Evolutionary conservation across 2,113 vertebrate genomes (phyloP), one percentile per base, ranked within the genome.

Genomic region (Puffinus mauretanicus): DNA sequence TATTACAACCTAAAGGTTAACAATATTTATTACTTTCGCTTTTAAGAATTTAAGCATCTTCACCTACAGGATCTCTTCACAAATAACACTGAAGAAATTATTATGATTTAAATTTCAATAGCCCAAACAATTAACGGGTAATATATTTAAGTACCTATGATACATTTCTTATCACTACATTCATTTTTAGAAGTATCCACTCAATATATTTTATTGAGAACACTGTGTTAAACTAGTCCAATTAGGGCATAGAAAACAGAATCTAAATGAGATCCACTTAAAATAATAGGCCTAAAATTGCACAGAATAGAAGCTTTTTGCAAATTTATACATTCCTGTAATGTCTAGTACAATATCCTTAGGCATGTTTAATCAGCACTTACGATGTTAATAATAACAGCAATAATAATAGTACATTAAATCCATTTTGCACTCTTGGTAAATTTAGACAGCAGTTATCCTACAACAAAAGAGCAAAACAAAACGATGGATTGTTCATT

Each of bases 281-380:
- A 98, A 98, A 98, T 98, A 98, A 98, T 82, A 98, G 84, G 80
- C 82, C 75, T 94, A 85, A 97, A 98, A 98, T 96, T 98, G 94
- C 92, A 88, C 60, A 82, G 97, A 98, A 97, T 85, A 97, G 96
- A 97, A 98, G 98, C 97, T 98, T 98, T 98, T 86, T 72, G 66
- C 16, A 95, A 98, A 99, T 98, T 97, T 98, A 97, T 98, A 98
- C 73, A 92, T 98, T 98, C 97, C 95, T 3, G 21, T 98, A 98
- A 98, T 97, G 97, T 98, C 98, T 98, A 97, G 96, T 96, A 97
- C 96, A 98, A 98, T 98, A 98, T 97, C 97, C 96, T 91, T 93
- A 98, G 98, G 98, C 98, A 98, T 97, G 88, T 96, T 97, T 97
- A 97, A 97, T 98, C 96, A 97, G 93, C 91, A 97, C 79, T 97